Percentiles rank a stretch among this genome's conserved stretches.
These are phyloP conservation scores for Troides helena DNA, from an alignment of 2,888 invertebrate genomes.

Conservation along the genomic window DNA sequence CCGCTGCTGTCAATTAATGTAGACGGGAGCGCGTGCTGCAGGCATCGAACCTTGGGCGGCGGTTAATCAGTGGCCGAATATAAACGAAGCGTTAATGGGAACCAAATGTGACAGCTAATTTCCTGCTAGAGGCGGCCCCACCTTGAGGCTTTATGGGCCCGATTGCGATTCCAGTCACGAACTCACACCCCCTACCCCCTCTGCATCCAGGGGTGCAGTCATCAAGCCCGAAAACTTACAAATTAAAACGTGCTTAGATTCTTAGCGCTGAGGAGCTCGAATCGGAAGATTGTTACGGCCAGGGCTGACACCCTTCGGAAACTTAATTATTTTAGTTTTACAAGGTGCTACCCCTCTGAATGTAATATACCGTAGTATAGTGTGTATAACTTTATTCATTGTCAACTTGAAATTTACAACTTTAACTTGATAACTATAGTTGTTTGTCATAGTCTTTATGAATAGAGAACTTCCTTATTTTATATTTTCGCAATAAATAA, in stretches of 20 bases:
- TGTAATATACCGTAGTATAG: not conserved
- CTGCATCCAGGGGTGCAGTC: constrained; percentile 52
- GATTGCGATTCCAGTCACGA: constrained; percentile 67
- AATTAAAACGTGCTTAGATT: constrained; percentile 75
- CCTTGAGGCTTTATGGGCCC: constrained; percentile 64
- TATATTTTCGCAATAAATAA: not conserved
- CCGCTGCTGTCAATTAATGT: constrained; percentile 18
- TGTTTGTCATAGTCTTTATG: not conserved
- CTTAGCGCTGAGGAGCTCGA: constrained; percentile 35
- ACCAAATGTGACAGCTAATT: constrained; percentile 76
- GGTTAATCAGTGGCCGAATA: constrained; percentile 54
- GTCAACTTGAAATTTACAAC: not conserved
- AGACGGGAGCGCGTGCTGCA: constrained; percentile 24
- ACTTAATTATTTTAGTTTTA: not conserved
- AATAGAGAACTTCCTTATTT: not conserved
- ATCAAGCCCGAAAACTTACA: constrained; percentile 70
- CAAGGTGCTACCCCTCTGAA: not conserved
- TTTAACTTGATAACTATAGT: not conserved
- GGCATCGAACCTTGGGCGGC: constrained; percentile 33
- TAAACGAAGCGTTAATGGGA: constrained; percentile 54
- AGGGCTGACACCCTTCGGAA: constrained; percentile 10
- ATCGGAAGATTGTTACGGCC: constrained; percentile 6
- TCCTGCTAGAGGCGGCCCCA: constrained; percentile 64
- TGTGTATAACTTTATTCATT: not conserved
- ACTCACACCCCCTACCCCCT: constrained; percentile 30